Base-by-base conservation (phyloP, 2,888 invertebrate species). In the Ornithoptera alexandrae region DNA sequence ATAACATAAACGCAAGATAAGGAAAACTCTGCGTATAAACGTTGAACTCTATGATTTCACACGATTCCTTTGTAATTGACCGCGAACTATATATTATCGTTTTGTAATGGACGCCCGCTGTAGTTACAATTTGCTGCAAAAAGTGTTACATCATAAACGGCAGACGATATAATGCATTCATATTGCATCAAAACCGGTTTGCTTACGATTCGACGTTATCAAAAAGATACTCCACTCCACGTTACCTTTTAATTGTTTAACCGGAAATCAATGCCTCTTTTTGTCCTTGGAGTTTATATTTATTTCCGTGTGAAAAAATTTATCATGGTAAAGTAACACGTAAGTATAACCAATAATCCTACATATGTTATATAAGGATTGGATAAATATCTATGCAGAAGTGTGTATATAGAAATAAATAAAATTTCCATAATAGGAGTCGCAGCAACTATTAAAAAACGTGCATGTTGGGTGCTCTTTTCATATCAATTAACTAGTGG, bases 181-280 rank as follows among this genome's bases (percentile, higher is more conserved):
- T 20, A 56, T 60, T 15, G 46, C 18, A 22, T 22, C 17, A 50
- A 58, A 58, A 69, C 69, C 62, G 62, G 65, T 66, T 66, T 59
- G 12, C 15, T 20, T 24, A 24, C 17, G 20, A 46, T 63, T 36
- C 42, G 24, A 62, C 22, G 57, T 65, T 63, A 59, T 58, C 66
- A 63, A 59, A 50, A 59, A 59, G 53, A 36, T 50, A 24, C 46
- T 39, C 36, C 30, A 65, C 69, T 65, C 66, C 56, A 66, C 46
- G 6, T 42, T 8, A 42, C 1, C 30, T 56, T 50, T 61, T 22
- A 58, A n/a, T 20, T 36, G 53, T 24, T 39, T 36, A 68, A 60
- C 60, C 39, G 68, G 58, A 59, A 36, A 36, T 36, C 22, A 57
- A 15, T 62, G 62, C 42, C 30, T 62, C 62, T 46, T 8, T 46